These are phyloP conservation scores for Rissa tridactyla DNA, from an alignment of 2,113 vertebrate species.

Conservation along the genomic window DNA sequence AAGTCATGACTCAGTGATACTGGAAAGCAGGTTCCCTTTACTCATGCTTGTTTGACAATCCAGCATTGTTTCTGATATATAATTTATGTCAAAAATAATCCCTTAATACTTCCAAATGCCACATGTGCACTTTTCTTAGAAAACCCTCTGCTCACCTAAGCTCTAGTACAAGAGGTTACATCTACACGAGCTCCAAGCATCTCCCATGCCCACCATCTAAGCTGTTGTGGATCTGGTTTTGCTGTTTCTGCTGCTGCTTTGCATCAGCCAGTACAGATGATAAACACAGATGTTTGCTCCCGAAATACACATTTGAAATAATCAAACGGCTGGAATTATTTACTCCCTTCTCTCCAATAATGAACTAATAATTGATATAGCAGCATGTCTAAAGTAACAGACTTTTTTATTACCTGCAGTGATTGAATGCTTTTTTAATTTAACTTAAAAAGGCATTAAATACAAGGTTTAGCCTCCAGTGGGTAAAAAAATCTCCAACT, in stretches of 20 bases:
- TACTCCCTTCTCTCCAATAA: constrained; percentile 24
- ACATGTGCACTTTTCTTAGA: neutral
- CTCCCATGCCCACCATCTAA: neutral
- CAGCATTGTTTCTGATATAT: neutral
- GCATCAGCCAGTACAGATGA: neutral
- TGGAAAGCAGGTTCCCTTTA: neutral
- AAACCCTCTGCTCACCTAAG: neutral
- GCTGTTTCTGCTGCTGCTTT: constrained; percentile 6
- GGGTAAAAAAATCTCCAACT: constrained; percentile 77
- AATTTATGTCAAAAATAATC: constrained; percentile 49
- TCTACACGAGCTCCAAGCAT: neutral
- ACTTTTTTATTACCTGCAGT: constrained; percentile 63
- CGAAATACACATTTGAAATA: constrained; percentile 5
- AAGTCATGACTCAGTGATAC: neutral
- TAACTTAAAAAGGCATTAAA: constrained; percentile 68
- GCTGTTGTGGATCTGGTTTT: neutral
- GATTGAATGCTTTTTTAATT: constrained; percentile 72
- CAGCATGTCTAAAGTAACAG: constrained; percentile 44
- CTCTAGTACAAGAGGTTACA: constrained; percentile 21
- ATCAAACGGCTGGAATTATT: constrained; percentile 24
- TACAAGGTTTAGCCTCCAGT: constrained; percentile 73
- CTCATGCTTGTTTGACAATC: neutral
- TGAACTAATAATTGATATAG: constrained; percentile 48
- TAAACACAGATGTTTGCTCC: constrained; percentile 33
- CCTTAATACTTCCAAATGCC: constrained; percentile 32